These are phyloP conservation scores for Istiophorus platypterus DNA, from an alignment of 2,113 vertebrate species.

Conservation along the genomic window DNA sequence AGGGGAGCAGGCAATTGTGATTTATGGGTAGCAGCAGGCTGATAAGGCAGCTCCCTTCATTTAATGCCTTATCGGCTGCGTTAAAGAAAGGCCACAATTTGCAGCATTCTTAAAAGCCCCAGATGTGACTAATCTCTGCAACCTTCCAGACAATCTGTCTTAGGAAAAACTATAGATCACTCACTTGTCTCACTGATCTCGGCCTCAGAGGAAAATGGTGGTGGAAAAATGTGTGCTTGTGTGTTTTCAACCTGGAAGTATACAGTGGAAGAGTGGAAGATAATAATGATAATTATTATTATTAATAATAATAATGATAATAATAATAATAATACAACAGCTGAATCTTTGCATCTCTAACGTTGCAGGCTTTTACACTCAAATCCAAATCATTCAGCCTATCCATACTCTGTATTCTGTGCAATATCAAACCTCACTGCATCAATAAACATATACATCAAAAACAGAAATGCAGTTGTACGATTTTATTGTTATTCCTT, in stretches of 20 bases:
- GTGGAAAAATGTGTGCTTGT: slow-evolving; percentile 30
- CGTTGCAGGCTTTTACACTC: neutral
- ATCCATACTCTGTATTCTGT: neutral
- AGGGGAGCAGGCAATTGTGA: slow-evolving; percentile 85
- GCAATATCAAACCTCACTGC: neutral
- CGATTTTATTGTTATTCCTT: neutral
- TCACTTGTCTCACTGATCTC: slow-evolving; percentile 82
- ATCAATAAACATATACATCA: neutral
- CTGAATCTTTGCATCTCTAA: neutral
- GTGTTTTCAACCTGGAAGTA: neutral
- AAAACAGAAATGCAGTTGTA: neutral
- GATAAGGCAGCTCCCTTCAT: slow-evolving; percentile 88
- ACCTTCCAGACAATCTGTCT: slow-evolving; percentile 85
- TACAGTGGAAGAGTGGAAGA: neutral
- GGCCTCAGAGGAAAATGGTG: slow-evolving; percentile 47
- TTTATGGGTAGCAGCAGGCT: slow-evolving; percentile 86
- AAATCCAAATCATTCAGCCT: neutral
- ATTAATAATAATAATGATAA: too few relatives aligned
- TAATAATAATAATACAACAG: neutral
- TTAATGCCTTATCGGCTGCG: slow-evolving; percentile 85
- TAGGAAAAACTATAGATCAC: slow-evolving; percentile 85
- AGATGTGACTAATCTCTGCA: slow-evolving; percentile 88
- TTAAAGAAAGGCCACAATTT: slow-evolving; percentile 90
- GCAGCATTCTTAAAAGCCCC: slow-evolving; percentile 88
- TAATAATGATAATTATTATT: too few relatives aligned